A percentile compares a stretch with the other conserved stretches of the same genome.
Evolutionary conservation across 1,140 invertebrate species (phyloP).

Genomic region (Aphelenchoides avenae): DNA sequence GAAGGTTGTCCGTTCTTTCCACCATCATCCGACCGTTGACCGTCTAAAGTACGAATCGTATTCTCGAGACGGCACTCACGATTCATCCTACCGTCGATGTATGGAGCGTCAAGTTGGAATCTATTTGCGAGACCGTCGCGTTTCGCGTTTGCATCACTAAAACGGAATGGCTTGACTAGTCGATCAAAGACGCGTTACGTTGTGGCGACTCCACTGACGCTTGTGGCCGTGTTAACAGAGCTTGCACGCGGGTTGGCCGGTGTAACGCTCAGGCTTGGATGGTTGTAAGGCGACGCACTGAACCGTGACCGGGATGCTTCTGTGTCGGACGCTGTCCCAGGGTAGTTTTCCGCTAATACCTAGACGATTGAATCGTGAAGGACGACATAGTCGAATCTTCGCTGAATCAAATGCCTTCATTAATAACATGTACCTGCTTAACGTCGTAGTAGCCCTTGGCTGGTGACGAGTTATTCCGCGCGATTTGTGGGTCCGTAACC

Average conservation of each 20-base stretch:
- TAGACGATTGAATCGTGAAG: slow-evolving; percentile 12
- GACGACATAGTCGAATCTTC: not conserved
- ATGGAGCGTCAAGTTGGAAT: slow-evolving; percentile 11
- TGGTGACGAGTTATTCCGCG: slow-evolving; percentile 1
- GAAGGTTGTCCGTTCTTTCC: slow-evolving; percentile 6
- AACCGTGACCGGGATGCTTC: slow-evolving; percentile 9
- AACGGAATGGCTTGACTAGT: no score
- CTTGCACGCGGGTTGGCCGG: slow-evolving; percentile 3
- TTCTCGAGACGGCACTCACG: no score
- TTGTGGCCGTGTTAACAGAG: no score
- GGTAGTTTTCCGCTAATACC: slow-evolving; percentile 38
- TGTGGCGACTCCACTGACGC: no score
- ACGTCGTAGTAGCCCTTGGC: slow-evolving; percentile 48
- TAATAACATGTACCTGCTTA: slow-evolving; percentile 31
- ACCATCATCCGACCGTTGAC: not conserved
- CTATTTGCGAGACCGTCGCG: not conserved
- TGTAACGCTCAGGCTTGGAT: not conserved
- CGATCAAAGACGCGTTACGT: no score
- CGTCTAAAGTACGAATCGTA: not conserved
- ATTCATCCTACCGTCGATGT: slow-evolving; percentile 16
- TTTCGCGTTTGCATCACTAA: no score
- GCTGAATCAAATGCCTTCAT: not conserved
- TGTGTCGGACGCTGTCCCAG: slow-evolving; percentile 17
- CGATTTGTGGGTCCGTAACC: slow-evolving; percentile 4
- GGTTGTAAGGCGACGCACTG: slow-evolving; percentile 24